Evolutionary conservation across 2,888 invertebrate species (phyloP).

Genomic region (Platypus cylindrus): DNA sequence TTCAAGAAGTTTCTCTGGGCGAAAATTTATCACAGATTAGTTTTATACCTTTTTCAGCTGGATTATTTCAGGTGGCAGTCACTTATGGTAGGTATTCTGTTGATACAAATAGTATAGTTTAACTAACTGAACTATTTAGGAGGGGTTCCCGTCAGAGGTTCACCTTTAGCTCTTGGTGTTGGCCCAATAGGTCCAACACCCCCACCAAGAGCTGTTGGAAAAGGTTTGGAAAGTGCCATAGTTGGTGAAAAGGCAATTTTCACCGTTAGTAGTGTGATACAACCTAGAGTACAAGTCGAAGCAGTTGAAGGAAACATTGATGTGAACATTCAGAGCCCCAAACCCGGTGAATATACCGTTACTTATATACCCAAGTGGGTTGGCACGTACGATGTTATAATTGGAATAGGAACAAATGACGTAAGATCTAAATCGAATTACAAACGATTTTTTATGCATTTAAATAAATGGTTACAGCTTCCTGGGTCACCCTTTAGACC

Average conservation of each 20-base stretch:
- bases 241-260: constrained; percentile 61
- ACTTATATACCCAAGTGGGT: constrained; percentile 83
- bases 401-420: constrained; percentile 41
- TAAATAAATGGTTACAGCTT: constrained; percentile 22
- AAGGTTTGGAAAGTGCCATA: constrained; percentile 54
- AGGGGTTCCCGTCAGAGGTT: constrained; percentile 44
- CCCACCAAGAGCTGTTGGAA: constrained; percentile 49
- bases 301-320: constrained; percentile 43
- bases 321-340: constrained; percentile 37
- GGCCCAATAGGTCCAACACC: constrained; percentile 47
- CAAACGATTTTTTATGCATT: not conserved
- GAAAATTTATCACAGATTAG: constrained; percentile 63
- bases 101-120: not conserved
- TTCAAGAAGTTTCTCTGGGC: constrained; percentile 60
- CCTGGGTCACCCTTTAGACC: constrained; percentile 52
- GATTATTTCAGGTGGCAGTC: constrained; percentile 53
- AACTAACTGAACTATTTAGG: constrained; percentile 21
- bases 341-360: constrained; percentile 73
- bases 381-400: constrained; percentile 82
- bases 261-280: constrained; percentile 47
- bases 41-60: constrained; percentile 74
- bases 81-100: constrained; percentile 40
- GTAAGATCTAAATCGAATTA: constrained; percentile 23
- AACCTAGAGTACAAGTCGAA: constrained; percentile 45
- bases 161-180: constrained; percentile 45